phyloP scores from a whole-genome alignment of 2,888 invertebrate species.

The Hypselothyrea guttata region DNA sequence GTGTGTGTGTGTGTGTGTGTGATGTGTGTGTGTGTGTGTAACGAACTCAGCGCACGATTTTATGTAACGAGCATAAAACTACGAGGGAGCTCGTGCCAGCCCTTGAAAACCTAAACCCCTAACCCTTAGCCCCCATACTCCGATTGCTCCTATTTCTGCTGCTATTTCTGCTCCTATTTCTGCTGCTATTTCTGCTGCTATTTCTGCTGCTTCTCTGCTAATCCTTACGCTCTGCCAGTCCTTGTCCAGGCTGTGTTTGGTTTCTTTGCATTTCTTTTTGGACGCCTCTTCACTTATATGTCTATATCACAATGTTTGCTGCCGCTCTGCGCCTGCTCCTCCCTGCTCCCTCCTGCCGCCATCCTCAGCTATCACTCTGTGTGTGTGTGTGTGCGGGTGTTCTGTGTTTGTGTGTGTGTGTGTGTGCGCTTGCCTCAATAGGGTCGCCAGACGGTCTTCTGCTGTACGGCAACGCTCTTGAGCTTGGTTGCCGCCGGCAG shows the following conservation, averaged over 20 bases:
- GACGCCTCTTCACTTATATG: conserved; percentile 62
- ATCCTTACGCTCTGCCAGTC: no score
- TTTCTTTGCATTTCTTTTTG: conserved; percentile 30
- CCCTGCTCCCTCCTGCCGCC: conserved; percentile 27
- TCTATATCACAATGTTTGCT: conserved; percentile 79
- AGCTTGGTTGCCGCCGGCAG: conserved; percentile 85
- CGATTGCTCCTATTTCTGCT: conserved; percentile 2
- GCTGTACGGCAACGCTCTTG: conserved; percentile 83
- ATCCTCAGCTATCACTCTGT: conserved; percentile 39
- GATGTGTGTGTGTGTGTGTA: conserved; percentile 29
- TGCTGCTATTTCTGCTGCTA: conserved; percentile 51
- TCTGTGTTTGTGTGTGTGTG: background rate
- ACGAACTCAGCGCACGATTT: conserved; percentile 78
- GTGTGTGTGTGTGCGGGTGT: conserved; percentile 12
- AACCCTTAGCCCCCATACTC: background rate
- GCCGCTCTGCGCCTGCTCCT: conserved; percentile 63
- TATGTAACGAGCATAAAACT: conserved; percentile 80
- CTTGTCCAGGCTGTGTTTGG: background rate
- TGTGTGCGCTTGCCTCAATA: conserved; percentile 83
- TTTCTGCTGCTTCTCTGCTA: conserved; percentile 5
- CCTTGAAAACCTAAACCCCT: background rate
- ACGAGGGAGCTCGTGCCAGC: conserved; percentile 70
- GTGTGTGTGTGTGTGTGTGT: conserved; percentile 17
- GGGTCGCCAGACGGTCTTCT: conserved; percentile 89
- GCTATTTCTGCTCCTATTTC: conserved; percentile 42